Conservation (phyloP, 2,113 vertebrate species). For the Athene cunicularia region DNA sequence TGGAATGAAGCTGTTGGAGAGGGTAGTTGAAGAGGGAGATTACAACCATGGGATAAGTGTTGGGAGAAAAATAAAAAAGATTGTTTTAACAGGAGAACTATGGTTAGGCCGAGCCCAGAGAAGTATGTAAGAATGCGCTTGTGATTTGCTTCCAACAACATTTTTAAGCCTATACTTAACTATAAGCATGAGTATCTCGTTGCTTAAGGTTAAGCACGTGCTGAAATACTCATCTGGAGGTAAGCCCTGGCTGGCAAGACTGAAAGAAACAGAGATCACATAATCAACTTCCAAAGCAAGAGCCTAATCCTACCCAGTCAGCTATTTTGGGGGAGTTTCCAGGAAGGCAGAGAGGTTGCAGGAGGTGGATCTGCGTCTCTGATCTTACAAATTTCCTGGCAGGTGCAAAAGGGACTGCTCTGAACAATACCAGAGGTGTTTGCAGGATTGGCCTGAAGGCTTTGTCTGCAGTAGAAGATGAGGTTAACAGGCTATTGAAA, state of each 20-base stretch:
- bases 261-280: conserved; percentile 55
- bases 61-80: background rate
- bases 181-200: conserved; percentile 24
- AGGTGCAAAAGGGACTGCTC: conserved; percentile 41
- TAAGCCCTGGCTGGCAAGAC: conserved; percentile 56
- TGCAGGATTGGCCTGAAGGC: conserved; percentile 52
- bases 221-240: conserved; percentile 63
- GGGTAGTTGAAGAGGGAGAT: background rate
- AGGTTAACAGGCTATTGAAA: conserved; percentile 40
- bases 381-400: conserved; percentile 62
- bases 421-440: conserved; percentile 56
- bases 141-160: conserved; percentile 59
- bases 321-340: conserved; percentile 53
- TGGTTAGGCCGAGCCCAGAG: conserved; percentile 46
- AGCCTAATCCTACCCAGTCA: conserved; percentile 56
- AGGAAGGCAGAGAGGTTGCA: conserved; percentile 56
- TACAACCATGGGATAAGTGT: background rate
- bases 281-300: conserved; percentile 37
- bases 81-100: conserved; percentile 19
- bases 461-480: conserved; percentile 44
- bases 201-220: conserved; percentile 65
- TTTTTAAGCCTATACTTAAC: conserved; percentile 44
- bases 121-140: conserved; percentile 63
- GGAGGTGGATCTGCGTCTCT: conserved; percentile 47
- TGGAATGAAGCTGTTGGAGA: background rate